Base-by-base conservation (phyloP, 2,888 invertebrate genomes). In the Aradus depressus region DNA sequence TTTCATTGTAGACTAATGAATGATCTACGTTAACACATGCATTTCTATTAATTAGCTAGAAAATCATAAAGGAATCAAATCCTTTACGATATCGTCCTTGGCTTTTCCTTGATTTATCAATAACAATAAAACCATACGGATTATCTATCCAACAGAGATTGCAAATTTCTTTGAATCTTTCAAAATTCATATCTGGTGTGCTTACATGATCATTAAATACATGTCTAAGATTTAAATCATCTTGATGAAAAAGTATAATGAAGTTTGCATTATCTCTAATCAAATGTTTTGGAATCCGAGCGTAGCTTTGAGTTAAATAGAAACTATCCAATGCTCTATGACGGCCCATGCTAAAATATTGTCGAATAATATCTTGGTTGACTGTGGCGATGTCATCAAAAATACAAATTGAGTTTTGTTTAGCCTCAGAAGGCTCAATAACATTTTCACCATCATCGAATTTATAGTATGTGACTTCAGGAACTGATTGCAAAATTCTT, bases 261-360 rank as follows among this genome's bases (percentile, higher is more conserved):
- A 49, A 21, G 16, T 44, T 44, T 16, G n/a, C 12, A 18, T 49
- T 41, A 23, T 50, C 50, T 14, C 50, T n/a, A 14, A 50, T 25
- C n/a, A 43, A 34, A 41, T 41, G 42, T 44, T 39, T 50, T 3
- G 50, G 50, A 12, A 50, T 35, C 6, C 28, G 58, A 8, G 64
- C 59, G 58, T 66, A 66, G 16, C 61, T 64, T 58, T 66, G 66
- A 50, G 61, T 58, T 28, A 66, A 57, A 57, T 65, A 67, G 51
- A 65, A 66, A 52, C 59, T 57, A 51, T 66, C 66, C 12, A 67
- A 60, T 22, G 58, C 25, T 4, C 59, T 61, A 58, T 67, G 66
- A 19, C 66, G 57, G 4, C 64, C 62, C 60, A 64, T 63, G 58
- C 62, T 59, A 51, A 64, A 66, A 55, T 60, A 64, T 5, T 54